Conservation (phyloP, 2,113 vertebrate genomes). For the Rhinichthys klamathensis region DNA sequence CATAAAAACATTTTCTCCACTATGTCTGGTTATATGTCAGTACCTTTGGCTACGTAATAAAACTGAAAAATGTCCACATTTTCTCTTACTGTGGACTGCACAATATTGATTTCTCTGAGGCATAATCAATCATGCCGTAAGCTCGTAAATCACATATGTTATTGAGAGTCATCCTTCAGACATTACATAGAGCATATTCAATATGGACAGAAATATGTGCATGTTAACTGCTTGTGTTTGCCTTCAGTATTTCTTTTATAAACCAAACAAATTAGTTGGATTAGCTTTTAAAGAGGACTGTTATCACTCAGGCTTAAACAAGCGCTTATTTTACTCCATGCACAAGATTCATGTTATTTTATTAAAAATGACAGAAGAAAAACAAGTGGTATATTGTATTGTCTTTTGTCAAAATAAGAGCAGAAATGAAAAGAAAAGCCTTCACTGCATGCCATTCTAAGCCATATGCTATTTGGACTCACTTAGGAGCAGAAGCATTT, state of each 20-base stretch:
- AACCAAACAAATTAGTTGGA: background rate
- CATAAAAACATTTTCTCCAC: constrained; percentile 64
- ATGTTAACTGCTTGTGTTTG: background rate
- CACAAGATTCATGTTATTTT: background rate
- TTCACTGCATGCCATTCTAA: background rate
- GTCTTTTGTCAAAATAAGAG: background rate
- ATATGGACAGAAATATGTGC: constrained; percentile 5
- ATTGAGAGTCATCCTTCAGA: constrained; percentile 67
- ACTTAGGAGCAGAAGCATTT: constrained; percentile 1
- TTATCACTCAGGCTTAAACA: constrained; percentile 19
- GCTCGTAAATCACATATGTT: constrained; percentile 63
- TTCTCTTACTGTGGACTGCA: constrained; percentile 51
- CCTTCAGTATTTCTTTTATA: background rate
- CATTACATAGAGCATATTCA: background rate
- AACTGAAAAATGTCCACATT: constrained; percentile 70
- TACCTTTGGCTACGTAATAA: constrained; percentile 67
- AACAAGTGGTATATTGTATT: background rate
- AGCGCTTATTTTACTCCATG: background rate
- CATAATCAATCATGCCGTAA: constrained; percentile 69
- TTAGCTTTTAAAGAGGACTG: background rate
- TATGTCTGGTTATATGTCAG: constrained; percentile 52
- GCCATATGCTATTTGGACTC: constrained; percentile 13
- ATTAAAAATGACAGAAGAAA: background rate
- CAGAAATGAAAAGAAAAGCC: background rate
- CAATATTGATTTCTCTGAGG: constrained; percentile 70